Percentiles rank a stretch among this genome's conserved stretches.
Conservation (phyloP, 1,140 invertebrate genomes). For the Bathynomus jamesi region DNA sequence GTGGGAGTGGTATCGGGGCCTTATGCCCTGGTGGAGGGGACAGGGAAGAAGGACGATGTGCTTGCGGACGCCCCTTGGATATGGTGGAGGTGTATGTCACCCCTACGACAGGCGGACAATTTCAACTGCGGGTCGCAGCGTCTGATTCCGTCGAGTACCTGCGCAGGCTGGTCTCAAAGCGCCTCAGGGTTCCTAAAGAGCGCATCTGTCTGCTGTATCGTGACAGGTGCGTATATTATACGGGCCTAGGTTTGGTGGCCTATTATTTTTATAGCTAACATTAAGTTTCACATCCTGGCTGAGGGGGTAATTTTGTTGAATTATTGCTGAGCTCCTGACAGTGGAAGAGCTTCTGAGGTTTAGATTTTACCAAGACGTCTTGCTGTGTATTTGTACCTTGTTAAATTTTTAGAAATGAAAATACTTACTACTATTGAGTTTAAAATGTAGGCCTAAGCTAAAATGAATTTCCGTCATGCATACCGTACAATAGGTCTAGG, state of each 20-base stretch:
- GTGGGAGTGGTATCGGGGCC: conserved; percentile 8
- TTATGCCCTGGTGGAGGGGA: conserved; percentile 8
- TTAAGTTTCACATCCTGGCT: neutral
- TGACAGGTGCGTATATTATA: conserved; percentile 60
- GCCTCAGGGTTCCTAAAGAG: conserved; percentile 81
- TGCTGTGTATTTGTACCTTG: no score
- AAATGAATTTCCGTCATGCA: no score
- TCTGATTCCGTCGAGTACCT: conserved; percentile 75
- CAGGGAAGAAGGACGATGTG: conserved; percentile 22
- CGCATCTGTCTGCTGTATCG: conserved; percentile 81
- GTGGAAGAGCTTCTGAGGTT: no score
- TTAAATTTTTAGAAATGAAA: no score
- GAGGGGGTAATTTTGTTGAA: neutral
- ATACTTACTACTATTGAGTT: no score
- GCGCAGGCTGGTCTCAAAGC: conserved; percentile 84
- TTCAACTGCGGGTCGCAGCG: conserved; percentile 67
- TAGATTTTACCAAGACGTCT: no score
- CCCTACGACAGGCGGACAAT: conserved; percentile 83
- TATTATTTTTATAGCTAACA: neutral
- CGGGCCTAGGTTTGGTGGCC: neutral
- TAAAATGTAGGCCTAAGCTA: no score
- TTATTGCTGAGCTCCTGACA: no score
- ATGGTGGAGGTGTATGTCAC: conserved; percentile 41
- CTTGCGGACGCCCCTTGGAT: conserved; percentile 33
- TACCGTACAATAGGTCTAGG: no score